phyloP scores from a whole-genome alignment of 2,113 vertebrate genomes.

The Talpa occidentalis region DNA sequence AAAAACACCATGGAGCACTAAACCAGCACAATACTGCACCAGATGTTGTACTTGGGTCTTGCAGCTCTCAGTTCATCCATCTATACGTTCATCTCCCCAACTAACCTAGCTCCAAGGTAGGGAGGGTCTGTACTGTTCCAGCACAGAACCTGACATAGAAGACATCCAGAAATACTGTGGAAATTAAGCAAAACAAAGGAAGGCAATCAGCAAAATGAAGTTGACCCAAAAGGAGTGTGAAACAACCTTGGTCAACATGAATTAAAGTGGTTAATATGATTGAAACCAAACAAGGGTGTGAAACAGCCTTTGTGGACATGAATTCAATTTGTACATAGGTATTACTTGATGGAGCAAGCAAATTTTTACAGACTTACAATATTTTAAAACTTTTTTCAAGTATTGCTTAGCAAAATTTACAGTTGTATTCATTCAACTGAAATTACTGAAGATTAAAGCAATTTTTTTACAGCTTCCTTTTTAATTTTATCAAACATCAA shows the following conservation, averaged over 20 bases:
- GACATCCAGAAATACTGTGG: background rate
- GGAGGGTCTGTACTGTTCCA: background rate
- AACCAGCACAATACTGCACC: background rate
- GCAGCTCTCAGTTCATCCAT: background rate
- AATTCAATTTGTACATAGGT: no score
- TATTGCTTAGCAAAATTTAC: background rate
- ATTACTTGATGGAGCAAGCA: background rate
- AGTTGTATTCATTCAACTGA: background rate
- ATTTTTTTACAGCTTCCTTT: background rate
- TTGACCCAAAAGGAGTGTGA: background rate
- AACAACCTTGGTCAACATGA: background rate
- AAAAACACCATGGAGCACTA: no score
- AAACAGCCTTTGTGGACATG: no score
- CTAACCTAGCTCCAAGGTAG: background rate
- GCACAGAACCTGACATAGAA: background rate
- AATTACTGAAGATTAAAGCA: background rate
- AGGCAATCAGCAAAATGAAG: background rate
- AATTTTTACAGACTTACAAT: background rate
- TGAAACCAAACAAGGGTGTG: no score
- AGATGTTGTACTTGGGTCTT: background rate
- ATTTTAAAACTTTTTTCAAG: conserved; percentile 8
- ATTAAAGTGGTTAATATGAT: background rate
- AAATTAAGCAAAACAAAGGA: conserved; percentile 5
- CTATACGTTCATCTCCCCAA: background rate
- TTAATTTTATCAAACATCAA: background rate